Conservation (phyloP, 2,888 invertebrate species). For the Dryadula phaetusa region DNA sequence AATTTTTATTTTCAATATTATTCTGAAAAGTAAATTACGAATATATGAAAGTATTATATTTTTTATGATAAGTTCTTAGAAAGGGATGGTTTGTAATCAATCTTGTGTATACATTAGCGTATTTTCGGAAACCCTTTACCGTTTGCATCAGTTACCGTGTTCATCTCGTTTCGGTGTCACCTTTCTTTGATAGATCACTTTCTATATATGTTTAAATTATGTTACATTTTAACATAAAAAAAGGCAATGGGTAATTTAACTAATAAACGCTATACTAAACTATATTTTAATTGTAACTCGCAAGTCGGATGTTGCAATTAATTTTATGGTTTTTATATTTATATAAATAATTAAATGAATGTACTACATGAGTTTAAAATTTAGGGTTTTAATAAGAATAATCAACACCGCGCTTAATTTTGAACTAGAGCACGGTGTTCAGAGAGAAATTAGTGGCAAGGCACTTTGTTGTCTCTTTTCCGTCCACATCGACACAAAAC, state of each 20-base stretch:
- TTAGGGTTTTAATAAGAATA: too few relatives aligned
- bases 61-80: background rate
- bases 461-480: too few relatives aligned
- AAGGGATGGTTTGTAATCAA: slow-evolving; percentile 30
- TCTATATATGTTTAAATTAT: background rate
- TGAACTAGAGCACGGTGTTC: too few relatives aligned
- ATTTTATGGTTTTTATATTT: slow-evolving; percentile 8
- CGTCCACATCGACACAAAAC: too few relatives aligned
- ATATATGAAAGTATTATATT: too few relatives aligned
- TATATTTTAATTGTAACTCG: background rate
- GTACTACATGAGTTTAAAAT: too few relatives aligned
- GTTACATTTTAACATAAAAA: background rate
- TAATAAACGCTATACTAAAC: background rate
- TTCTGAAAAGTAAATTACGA: too few relatives aligned
- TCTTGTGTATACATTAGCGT: slow-evolving; percentile 31
- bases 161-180: slow-evolving; percentile 26
- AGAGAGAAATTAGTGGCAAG: too few relatives aligned
- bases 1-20: too few relatives aligned
- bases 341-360: background rate
- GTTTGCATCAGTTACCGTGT: slow-evolving; percentile 14
- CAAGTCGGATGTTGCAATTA: slow-evolving; percentile 15
- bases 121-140: slow-evolving; percentile 26
- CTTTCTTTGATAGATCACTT: slow-evolving; percentile 34
- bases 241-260: background rate
- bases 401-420: too few relatives aligned